Base-by-base conservation (phyloP, 2,888 invertebrate genomes). In the Caenorhabditis sp. region DNA sequence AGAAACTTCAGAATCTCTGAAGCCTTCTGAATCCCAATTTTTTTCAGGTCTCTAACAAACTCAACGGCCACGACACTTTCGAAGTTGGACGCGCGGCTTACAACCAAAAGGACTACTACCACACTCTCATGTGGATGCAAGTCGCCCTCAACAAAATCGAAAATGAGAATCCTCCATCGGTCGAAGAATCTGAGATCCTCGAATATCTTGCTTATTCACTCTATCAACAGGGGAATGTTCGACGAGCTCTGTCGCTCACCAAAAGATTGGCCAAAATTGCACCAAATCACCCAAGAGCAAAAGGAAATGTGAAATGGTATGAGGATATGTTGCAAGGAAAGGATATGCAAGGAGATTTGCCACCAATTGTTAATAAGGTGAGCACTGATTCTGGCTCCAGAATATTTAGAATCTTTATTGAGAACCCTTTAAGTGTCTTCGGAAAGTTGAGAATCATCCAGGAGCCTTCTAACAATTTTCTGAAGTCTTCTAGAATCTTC, bases 141-240 rank as follows among this genome's bases (percentile, higher is more conserved):
- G 83, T 83, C 27, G 82, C 84, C 7, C 36, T 83, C 36, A 77
- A 81, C 54, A 76, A 76, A 74, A 68, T 81, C 23, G 82, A 84
- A 57, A 70, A 79, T 57, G 84, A 84, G 59, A 54, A 50, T 10
- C 80, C 82, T 25, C 59, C 73, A 50, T 72, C 77, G 10, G 76
- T 81, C 0, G 82, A 82, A 36, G 79, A 83, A 64, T 58, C 73
- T 0, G 87, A 87, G 43, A 93, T 97, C 80, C 90, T 97, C 65
- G 99, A 99, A 68, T 97, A 97, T 89, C 91, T 99, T 73, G 94
- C 97, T 36, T 99, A 95, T 90, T 93, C 95, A 17, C 92, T 94
- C 72, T 99, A 94, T 88, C 88, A 90, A 88, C 90, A 90, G 93
- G 96, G 94, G 67, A 94, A 97, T 88, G 91, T 94, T 1, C 91